Evolutionary conservation across 2,797 vertebrate species (phyloP), one percentile per base, ranked within the genome.

Genomic region (Oreochromis mossambicus): DNA sequence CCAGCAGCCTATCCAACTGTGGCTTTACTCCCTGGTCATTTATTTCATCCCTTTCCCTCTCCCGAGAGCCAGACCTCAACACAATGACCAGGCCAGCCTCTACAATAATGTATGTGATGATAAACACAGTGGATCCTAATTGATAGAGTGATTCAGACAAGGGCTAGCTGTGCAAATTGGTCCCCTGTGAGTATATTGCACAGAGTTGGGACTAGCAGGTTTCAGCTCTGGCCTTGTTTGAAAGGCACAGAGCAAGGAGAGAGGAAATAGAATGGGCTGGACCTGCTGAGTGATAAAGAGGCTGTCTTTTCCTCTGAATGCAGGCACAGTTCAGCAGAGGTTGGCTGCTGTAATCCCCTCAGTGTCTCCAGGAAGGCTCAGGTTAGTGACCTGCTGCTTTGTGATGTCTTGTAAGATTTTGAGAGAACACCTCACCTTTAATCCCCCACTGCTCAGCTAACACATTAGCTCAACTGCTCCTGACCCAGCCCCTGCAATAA

Each of bases 71-170:
- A 96, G 96, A 97, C 96, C 97, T 97, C 97, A 95, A 95, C 96
- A 96, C 97, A 96, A 96, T 97, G 97, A 96, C 97, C 97, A 96
- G 96, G 96, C 96, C 96, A 94, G 92, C 97, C 96, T 97, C 97
- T 95, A 95, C 97, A 97, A 96, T 98, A 98, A 98, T 98, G 97
- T 97, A 98, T 97, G 97, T 97, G 97, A 97, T 97, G 97, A 98
- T 97, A 97, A 98, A 98, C 97, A 98, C 97, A 97, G 96, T 96
- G 96, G 96, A 97, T 96, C 96, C 97, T 99, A 98, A 99, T 98
- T 99, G 98, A 98, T 98, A 97, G 97, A 98, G 97, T 97, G 98
- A 98, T 97, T 97, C 97, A 97, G 96, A 97, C 97, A 96, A 97
- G 97, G 96, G 96, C 97, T 96, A 96, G 97, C 96, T 96, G 96